phyloP scores from a whole-genome alignment of 2,113 vertebrate species.

The Salvator merianae region DNA sequence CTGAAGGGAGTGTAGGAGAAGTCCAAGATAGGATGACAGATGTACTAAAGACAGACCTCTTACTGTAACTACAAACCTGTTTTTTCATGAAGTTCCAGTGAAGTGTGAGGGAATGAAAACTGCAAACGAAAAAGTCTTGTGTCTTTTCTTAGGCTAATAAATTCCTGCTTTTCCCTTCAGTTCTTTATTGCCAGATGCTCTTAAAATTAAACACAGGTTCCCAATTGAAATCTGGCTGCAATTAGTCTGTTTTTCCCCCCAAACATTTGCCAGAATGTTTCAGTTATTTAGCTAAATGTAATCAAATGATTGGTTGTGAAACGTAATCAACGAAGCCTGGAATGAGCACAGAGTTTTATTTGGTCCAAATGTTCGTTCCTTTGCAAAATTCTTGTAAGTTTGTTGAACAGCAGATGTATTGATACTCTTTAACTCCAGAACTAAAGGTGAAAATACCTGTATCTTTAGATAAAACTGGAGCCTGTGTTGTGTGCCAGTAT shows the following conservation, averaged over 20 bases:
- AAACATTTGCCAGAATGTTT: not conserved
- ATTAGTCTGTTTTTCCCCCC: accelerated
- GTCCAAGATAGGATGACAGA: no score
- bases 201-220: not conserved
- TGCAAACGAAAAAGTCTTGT: not conserved
- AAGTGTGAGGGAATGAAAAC: not conserved
- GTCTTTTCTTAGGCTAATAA: not conserved
- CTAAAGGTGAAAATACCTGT: slow-evolving; percentile 39
- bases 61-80: not conserved
- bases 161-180: not conserved
- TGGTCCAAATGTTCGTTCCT: not conserved
- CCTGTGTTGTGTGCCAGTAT: not conserved
- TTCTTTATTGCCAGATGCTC: not conserved
- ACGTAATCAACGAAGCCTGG: slow-evolving; percentile 24
- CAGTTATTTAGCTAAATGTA: not conserved
- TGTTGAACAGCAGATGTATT: not conserved
- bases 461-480: not conserved
- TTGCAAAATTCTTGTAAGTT: not conserved
- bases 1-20: not conserved
- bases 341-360: not conserved
- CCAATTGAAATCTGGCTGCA: not conserved
- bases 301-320: not conserved
- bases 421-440: not conserved
- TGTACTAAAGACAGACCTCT: not conserved
- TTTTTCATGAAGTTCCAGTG: not conserved